Percentiles rank a stretch among this genome's conserved stretches.
These are phyloP conservation scores for Suricata suricatta DNA, from an alignment of 2,113 vertebrate genomes.

Conservation along the genomic window DNA sequence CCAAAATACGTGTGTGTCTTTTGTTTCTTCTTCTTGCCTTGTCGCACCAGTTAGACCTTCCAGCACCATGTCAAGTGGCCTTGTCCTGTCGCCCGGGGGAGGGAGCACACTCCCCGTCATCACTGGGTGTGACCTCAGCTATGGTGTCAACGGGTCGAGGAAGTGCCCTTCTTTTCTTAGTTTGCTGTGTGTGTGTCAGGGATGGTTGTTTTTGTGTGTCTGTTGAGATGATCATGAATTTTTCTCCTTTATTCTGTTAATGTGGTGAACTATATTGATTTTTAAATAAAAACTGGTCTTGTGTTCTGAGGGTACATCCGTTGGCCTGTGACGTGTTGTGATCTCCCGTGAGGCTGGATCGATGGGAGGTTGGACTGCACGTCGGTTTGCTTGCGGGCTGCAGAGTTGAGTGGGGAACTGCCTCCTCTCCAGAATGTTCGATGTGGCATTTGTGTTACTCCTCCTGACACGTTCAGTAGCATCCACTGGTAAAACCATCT, in stretches of 20 bases:
- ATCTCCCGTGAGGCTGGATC: too few relatives aligned
- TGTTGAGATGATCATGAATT: background rate
- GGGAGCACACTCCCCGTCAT: accelerated
- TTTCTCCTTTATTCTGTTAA: background rate
- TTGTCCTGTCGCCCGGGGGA: too few relatives aligned
- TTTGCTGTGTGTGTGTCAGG: background rate
- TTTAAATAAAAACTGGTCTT: background rate
- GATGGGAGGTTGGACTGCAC: too few relatives aligned
- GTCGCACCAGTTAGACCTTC: background rate
- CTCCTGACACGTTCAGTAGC: background rate
- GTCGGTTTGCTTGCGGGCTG: background rate
- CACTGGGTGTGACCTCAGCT: accelerated
- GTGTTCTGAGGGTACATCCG: background rate
- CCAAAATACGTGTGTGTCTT: background rate
- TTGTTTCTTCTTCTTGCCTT: background rate
- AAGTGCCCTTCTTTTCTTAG: background rate
- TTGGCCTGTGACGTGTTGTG: accelerated
- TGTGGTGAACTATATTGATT: background rate
- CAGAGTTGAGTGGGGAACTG: background rate
- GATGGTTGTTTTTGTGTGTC: background rate
- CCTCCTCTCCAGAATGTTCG: background rate
- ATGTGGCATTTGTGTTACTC: background rate
- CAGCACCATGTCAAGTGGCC: accelerated
- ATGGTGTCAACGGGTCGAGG: accelerated
- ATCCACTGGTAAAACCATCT: background rate